Conservation (phyloP, 2,113 vertebrate species). For the Pelecanoides urinatrix region DNA sequence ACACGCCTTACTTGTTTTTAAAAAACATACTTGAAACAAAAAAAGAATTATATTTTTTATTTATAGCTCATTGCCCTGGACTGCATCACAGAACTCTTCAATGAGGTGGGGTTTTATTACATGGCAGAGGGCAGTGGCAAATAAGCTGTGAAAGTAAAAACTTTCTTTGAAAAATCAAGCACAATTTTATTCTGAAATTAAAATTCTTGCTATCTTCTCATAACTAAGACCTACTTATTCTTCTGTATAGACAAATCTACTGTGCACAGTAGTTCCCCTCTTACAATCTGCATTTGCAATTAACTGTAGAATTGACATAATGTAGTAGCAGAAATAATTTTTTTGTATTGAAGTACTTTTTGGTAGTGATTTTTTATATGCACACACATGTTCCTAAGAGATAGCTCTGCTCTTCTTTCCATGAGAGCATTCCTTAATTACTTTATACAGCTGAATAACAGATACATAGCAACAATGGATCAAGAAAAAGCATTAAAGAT, state of each 20-base stretch:
- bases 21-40: background rate
- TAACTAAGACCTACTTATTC: background rate
- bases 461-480: background rate
- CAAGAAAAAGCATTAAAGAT: background rate
- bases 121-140: background rate
- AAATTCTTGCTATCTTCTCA: background rate
- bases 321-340: background rate
- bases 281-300: background rate
- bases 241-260: background rate
- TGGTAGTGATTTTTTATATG: background rate
- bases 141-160: background rate
- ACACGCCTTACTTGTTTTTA: background rate
- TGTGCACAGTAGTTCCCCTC: background rate
- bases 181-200: background rate
- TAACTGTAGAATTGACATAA: constrained; percentile 9
- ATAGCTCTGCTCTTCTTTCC: constrained; percentile 5
- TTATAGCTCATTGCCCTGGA: background rate
- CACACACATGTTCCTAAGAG: background rate
- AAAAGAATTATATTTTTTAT: background rate
- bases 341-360: background rate
- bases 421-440: constrained; percentile 21
- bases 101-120: background rate
- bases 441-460: constrained; percentile 21
- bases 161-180: background rate
- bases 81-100: background rate